Evolutionary conservation across 2,113 vertebrate genomes (phyloP).

Genomic region (Bubo scandiacus): DNA sequence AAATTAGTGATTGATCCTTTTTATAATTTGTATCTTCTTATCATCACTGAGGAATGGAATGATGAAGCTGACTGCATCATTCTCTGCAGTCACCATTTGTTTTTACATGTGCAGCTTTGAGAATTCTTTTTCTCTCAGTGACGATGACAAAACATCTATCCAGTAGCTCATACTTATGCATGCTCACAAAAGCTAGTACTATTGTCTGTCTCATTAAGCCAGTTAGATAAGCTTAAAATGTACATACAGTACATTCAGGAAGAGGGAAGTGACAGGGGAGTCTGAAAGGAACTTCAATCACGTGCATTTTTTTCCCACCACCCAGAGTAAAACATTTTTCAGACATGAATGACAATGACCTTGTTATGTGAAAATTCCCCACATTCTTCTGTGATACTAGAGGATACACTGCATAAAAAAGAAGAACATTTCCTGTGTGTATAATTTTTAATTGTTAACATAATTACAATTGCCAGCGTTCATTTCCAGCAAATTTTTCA

Average conservation of each 20-base stretch:
- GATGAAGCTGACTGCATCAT: background rate
- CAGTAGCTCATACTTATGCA: background rate
- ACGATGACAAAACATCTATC: background rate
- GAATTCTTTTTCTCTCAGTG: background rate
- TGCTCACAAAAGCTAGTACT: background rate
- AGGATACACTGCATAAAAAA: background rate
- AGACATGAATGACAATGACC: background rate
- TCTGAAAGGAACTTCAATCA: background rate
- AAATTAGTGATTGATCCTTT: background rate
- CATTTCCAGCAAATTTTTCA: background rate
- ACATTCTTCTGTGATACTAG: background rate
- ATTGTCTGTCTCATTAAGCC: background rate
- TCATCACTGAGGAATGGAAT: background rate
- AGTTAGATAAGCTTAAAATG: background rate
- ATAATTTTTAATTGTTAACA: background rate
- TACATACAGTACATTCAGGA: background rate
- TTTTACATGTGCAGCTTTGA: background rate
- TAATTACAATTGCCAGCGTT: background rate
- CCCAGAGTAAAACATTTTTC: background rate
- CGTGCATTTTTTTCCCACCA: background rate
- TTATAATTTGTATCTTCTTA: background rate
- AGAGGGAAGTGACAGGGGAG: background rate
- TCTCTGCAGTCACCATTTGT: background rate
- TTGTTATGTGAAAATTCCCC: background rate
- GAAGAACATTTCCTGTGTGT: background rate